A percentile compares a stretch with the other conserved stretches of the same genome.
These are phyloP conservation scores for Rhodinocichla rosea DNA, from an alignment of 2,113 vertebrate genomes.

Conservation along the genomic window DNA sequence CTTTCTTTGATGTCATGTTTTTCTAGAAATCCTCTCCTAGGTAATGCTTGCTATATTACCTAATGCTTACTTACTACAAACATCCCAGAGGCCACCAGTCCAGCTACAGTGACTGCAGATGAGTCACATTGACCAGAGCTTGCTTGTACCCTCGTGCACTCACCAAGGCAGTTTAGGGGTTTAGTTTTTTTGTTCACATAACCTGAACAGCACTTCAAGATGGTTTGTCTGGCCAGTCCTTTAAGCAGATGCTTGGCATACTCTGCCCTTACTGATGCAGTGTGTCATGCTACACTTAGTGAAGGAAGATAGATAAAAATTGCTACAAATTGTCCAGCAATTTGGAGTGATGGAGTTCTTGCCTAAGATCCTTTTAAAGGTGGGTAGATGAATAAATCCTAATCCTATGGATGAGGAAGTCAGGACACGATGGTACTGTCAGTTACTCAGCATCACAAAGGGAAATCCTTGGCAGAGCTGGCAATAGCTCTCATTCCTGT, in stretches of 20 bases:
- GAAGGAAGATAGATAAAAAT: neutral
- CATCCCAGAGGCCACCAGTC: neutral
- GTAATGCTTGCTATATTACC: neutral
- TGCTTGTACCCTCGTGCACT: neutral
- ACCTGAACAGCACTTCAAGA: neutral
- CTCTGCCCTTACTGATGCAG: neutral
- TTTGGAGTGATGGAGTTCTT: neutral
- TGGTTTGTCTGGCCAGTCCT: neutral
- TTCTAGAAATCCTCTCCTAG: neutral
- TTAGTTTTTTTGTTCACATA: neutral
- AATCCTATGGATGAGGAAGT: neutral
- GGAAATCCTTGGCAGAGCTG: neutral
- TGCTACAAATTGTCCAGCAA: neutral
- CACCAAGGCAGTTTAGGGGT: neutral
- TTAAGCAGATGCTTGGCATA: neutral
- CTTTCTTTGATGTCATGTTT: neutral
- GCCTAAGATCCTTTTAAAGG: neutral
- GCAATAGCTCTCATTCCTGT: neutral
- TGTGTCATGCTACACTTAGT: neutral
- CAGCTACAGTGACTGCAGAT: neutral
- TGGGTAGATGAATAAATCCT: neutral
- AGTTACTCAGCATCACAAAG: neutral
- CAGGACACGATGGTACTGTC: neutral
- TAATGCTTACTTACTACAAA: neutral
- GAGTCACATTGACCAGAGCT: neutral